phyloP scores from a whole-genome alignment of 1,140 invertebrate species.

The Stratiolaelaps scimitus region DNA sequence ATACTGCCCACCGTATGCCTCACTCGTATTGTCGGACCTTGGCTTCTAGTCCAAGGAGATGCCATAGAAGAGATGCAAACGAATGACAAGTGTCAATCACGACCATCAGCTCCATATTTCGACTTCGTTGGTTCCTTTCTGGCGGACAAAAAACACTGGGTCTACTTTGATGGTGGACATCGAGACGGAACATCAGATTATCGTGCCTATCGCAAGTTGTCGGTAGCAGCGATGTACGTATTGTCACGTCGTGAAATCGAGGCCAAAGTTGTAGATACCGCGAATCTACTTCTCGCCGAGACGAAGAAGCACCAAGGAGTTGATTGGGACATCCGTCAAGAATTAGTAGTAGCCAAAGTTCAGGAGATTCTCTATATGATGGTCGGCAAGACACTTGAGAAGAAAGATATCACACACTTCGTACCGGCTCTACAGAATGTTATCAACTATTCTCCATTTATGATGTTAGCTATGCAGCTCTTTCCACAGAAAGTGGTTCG shows the following conservation, averaged over 20 bases:
- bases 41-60: neutral
- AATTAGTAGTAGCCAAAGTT: neutral
- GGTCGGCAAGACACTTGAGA: neutral
- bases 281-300: neutral
- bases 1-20: no score
- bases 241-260: neutral
- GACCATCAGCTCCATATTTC: neutral
- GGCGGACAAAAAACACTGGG: neutral
- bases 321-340: neutral
- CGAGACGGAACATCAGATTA: neutral
- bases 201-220: neutral
- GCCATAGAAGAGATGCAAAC: neutral
- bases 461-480: neutral
- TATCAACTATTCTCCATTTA: neutral
- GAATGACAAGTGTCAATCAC: neutral
- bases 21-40: neutral
- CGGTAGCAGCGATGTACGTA: neutral
- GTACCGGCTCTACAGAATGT: neutral
- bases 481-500: neutral
- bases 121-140: neutral
- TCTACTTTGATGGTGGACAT: neutral
- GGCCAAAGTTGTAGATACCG: neutral
- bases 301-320: neutral
- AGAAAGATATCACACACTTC: neutral
- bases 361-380: neutral